Evolutionary conservation across 1,140 invertebrate genomes (phyloP).

Genomic region (Pachypeltis micranthus): DNA sequence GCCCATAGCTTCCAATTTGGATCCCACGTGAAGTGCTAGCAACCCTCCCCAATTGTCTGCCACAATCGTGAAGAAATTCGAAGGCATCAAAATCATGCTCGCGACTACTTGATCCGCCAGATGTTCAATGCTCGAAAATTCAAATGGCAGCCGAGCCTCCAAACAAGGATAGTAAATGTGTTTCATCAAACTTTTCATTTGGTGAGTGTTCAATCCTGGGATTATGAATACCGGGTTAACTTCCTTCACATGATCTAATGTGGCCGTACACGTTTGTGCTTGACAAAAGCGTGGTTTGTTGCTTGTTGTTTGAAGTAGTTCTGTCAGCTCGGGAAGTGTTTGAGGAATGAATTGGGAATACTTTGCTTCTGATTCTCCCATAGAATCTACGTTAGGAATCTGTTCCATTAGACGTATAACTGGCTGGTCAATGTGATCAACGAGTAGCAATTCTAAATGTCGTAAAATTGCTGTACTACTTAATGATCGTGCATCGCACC

Average conservation of each 20-base stretch:
- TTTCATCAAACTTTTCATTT: not conserved
- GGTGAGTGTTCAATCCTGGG: constrained; percentile 1
- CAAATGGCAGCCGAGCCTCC: not conserved
- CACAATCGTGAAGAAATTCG: not conserved
- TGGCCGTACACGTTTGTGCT: not conserved
- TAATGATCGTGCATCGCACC: not conserved
- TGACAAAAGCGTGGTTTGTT: not conserved
- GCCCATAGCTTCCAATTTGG: not conserved
- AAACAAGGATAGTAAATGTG: constrained; percentile 6
- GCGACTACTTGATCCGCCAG: not conserved
- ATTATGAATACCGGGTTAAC: not conserved
- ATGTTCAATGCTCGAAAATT: not conserved
- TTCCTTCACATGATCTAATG: not conserved
- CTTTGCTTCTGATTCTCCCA: too few relatives aligned
- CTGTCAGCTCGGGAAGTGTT: not conserved
- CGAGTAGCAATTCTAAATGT: not conserved
- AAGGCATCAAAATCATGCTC: not conserved
- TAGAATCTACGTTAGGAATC: too few relatives aligned
- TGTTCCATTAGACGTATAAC: not conserved
- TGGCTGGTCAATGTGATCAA: not conserved
- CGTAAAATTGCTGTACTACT: not conserved
- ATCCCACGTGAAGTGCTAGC: not conserved
- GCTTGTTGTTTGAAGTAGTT: not conserved
- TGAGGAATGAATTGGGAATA: too few relatives aligned
- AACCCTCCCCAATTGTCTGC: not conserved